Percentiles rank a stretch among this genome's conserved stretches.
These are phyloP conservation scores for Diabrotica undecimpunctata DNA, from an alignment of 1,140 invertebrate genomes.

Conservation along the genomic window DNA sequence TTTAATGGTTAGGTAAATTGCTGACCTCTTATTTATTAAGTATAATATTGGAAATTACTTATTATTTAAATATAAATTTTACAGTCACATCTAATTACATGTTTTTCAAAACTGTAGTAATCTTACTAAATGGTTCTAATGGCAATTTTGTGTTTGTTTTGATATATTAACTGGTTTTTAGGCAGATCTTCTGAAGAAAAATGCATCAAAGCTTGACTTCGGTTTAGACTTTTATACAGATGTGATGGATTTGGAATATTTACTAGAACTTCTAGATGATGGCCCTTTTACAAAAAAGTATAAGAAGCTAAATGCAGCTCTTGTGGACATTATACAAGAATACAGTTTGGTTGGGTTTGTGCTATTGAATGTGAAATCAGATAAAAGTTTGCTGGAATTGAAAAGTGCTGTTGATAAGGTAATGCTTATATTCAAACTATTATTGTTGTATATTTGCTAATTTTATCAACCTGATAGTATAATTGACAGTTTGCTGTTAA, in stretches of 20 bases:
- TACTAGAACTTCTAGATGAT: conserved; percentile 79
- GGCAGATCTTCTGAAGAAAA: conserved; percentile 80
- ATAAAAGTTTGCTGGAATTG: conserved; percentile 66
- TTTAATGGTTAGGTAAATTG: no score
- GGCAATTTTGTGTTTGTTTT: no score
- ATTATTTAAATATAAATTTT: no score
- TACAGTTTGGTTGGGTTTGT: conserved; percentile 90
- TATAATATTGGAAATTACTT: no score
- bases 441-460: no score
- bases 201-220: conserved; percentile 76
- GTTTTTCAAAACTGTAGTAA: no score
- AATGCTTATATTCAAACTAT: background rate
- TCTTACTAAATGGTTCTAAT: no score
- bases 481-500: no score
- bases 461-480: no score
- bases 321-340: conserved; percentile 86
- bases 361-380: conserved; percentile 75
- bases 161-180: no score
- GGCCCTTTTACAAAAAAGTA: conserved; percentile 71
- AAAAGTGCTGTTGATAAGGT: conserved; percentile 84
- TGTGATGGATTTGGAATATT: conserved; percentile 87
- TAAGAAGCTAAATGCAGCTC: conserved; percentile 82
- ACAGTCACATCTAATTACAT: no score
- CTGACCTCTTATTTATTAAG: no score
- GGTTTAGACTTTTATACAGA: conserved; percentile 96